Base-by-base conservation (phyloP, 2,797 vertebrate species). In the Florisuga fusca region DNA sequence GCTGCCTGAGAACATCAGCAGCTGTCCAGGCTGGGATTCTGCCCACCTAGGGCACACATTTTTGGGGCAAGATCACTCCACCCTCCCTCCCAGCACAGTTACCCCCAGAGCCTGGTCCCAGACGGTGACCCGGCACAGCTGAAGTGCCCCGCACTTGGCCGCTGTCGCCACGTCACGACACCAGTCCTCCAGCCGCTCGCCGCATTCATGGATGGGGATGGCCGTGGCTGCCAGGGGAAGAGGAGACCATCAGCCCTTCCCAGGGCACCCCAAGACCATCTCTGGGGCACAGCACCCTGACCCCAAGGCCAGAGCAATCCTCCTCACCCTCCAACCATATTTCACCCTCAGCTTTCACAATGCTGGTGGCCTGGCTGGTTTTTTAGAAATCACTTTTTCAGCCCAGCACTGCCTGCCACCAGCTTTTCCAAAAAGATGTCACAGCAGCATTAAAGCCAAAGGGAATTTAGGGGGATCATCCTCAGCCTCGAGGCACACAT, bases 101-200 rank as follows among this genome's bases (percentile, higher is more conserved):
- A 99, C 99, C 98, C 98, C 98, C 6, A 98, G 97, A 1, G 98
- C 97, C 85, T 98, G 98, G 97, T 97, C 98, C 99, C 99, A 99
- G n/a, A 98, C 98, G 0, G 97, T 98, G 95, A 99, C 98, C 90
- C 94, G 98, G 95, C 99, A 99, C 88, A 99, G 98, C 76, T 97
- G 76, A 78, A 99, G 97, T 0, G 98, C 98, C 22, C 98, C 98
- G 2, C 99, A 99, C 57, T 98, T 97, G 7, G 98, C 98, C 0
- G 99, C 99, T 0, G 98, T 98, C 94, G 96, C 98, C 66, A 98
- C 94, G 7, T 99, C 98, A 18, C 98, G 98, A 91, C 99, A 99
- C 99, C 99, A 99, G 94, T 98, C 98, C 34, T 97, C 97, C 1
- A 99, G 98, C 63, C 98, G 98, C 41, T 97, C 97, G 5, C 97